phyloP scores from a whole-genome alignment of 2,113 vertebrate genomes.

The Lasiurus borealis region DNA sequence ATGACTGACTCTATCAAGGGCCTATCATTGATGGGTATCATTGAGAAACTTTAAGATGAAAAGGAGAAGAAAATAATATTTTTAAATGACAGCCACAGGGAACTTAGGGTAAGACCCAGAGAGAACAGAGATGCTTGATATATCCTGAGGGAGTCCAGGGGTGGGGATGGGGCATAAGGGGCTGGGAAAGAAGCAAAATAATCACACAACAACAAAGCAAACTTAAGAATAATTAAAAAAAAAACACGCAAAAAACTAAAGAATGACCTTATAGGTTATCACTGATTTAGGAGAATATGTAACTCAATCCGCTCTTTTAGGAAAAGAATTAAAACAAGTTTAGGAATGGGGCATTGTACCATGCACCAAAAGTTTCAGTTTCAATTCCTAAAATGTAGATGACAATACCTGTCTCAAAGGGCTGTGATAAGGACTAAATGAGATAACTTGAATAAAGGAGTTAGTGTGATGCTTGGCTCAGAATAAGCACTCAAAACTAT shows the following conservation, averaged over 20 bases:
- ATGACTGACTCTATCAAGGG: not conserved
- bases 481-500: constrained; percentile 21
- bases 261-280: not conserved
- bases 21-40: not conserved
- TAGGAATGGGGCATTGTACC: no score
- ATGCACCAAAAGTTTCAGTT: no score
- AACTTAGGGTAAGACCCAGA: not conserved
- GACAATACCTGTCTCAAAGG: not conserved
- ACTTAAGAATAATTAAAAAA: not conserved
- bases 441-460: not conserved
- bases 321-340: no score
- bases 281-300: not conserved
- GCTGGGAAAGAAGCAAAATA: not conserved
- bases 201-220: not conserved
- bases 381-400: not conserved
- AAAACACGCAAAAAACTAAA: not conserved
- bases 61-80: constrained; percentile 2
- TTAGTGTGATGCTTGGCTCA: not conserved
- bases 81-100: constrained; percentile 13
- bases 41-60: not conserved
- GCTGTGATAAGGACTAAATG: no score
- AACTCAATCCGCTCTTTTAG: no score
- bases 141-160: not conserved
- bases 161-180: not conserved
- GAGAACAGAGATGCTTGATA: not conserved